Evolutionary conservation across 2,113 vertebrate species (phyloP).

Genomic region (Edolisoma coerulescens): DNA sequence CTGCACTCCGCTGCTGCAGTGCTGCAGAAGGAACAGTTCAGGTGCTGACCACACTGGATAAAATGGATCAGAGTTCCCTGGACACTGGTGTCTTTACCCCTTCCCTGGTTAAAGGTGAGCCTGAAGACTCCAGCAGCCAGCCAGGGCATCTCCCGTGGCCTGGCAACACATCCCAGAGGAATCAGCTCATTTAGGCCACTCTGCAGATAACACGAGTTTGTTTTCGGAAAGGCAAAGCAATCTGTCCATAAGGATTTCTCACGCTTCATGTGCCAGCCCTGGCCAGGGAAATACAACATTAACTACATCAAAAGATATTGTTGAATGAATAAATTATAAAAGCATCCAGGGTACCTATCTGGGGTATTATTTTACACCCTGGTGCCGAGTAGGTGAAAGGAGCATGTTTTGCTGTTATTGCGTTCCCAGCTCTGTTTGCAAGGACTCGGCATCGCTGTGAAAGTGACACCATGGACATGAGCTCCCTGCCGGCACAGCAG

Average conservation of each 20-base stretch:
- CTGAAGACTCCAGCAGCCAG: background rate
- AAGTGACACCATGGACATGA: constrained; percentile 33
- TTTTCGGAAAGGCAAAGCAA: constrained; percentile 53
- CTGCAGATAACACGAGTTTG: constrained; percentile 30
- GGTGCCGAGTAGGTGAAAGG: constrained; percentile 46
- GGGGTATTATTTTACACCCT: constrained; percentile 36
- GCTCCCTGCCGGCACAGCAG: background rate
- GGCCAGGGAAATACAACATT: constrained; percentile 58
- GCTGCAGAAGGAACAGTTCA: background rate
- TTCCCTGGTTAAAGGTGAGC: background rate
- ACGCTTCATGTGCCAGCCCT: constrained; percentile 37
- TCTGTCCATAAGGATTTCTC: constrained; percentile 67
- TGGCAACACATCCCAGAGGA: background rate
- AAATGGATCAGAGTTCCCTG: background rate
- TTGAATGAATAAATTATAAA: constrained; percentile 70
- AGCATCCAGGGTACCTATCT: constrained; percentile 45
- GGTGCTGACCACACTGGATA: background rate
- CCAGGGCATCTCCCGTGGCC: background rate
- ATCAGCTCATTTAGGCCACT: constrained; percentile 36
- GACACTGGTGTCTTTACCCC: background rate
- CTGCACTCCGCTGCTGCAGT: background rate
- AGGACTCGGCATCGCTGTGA: background rate
- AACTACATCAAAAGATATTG: constrained; percentile 48
- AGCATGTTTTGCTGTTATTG: constrained; percentile 46
- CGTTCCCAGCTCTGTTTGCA: background rate